Evolutionary conservation across 1,140 invertebrate species (phyloP).

Genomic region (Drosophila subobscura): DNA sequence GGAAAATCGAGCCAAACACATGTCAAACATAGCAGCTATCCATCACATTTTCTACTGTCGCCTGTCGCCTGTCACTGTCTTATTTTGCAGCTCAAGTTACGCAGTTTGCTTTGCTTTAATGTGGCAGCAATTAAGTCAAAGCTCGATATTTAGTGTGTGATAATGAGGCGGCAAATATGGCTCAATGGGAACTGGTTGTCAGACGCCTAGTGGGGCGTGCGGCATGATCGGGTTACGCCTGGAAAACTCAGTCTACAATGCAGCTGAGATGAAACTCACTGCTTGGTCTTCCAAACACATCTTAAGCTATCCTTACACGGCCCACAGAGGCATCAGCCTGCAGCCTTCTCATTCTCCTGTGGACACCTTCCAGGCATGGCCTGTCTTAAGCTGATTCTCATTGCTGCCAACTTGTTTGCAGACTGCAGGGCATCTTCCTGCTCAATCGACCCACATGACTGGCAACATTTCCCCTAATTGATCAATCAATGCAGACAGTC

Average conservation of each 20-base stretch:
- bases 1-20: slow-evolving; percentile 50
- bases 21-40: slow-evolving; percentile 44
- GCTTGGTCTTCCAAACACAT: too few species aligned
- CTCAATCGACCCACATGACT: slow-evolving; percentile 17
- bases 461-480: slow-evolving; percentile 50
- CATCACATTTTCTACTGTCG: slow-evolving; percentile 20
- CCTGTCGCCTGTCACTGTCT: neutral
- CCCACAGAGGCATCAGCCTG: too few species aligned
- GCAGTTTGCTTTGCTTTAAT: too few species aligned
- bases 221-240: neutral
- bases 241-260: neutral
- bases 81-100: slow-evolving; percentile 9
- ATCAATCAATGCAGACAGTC: slow-evolving; percentile 47
- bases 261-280: too few species aligned
- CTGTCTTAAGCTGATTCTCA: slow-evolving; percentile 8
- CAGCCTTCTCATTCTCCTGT: too few species aligned
- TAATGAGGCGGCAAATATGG: slow-evolving; percentile 26
- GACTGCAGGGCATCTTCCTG: slow-evolving; percentile 21
- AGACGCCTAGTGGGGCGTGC: too few species aligned
- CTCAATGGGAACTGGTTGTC: too few species aligned
- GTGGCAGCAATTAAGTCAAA: slow-evolving; percentile 22
- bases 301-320: too few species aligned
- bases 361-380: neutral
- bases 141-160: slow-evolving; percentile 35
- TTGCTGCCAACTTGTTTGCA: slow-evolving; percentile 10